Evolutionary conservation across 1,140 invertebrate species (phyloP).

Genomic region (Agrypnia vestita): DNA sequence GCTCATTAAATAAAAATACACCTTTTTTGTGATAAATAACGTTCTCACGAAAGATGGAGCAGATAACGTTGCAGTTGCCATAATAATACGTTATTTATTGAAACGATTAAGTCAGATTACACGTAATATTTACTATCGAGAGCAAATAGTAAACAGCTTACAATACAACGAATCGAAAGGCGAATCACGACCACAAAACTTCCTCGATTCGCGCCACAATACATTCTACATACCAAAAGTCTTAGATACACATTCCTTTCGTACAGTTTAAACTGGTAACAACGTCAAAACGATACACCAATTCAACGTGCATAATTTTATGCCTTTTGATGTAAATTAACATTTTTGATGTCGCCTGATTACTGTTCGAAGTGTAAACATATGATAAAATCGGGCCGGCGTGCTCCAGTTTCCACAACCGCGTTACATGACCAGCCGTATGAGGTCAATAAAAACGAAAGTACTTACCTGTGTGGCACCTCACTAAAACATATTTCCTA

Average conservation of each 20-base stretch:
- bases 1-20: no score
- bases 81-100: background rate
- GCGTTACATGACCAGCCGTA: background rate
- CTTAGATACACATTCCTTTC: no score
- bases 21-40: no score
- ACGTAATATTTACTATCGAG: background rate
- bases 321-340: no score
- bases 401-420: slow-evolving; percentile 12
- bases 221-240: no score
- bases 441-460: slow-evolving; percentile 22
- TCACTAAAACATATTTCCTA: background rate
- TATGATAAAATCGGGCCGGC: background rate
- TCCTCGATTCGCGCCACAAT: no score
- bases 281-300: no score
- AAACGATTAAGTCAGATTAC: background rate
- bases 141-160: background rate
- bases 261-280: no score
- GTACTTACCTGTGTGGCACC: background rate
- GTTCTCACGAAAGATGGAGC: no score
- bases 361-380: background rate
- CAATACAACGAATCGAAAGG: background rate
- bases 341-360: background rate
- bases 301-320: no score
- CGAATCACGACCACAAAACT: slow-evolving; percentile 10
- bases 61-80: background rate